These are phyloP conservation scores for Graphium colonna DNA, from an alignment of 2,888 invertebrate genomes.

Conservation along the genomic window DNA sequence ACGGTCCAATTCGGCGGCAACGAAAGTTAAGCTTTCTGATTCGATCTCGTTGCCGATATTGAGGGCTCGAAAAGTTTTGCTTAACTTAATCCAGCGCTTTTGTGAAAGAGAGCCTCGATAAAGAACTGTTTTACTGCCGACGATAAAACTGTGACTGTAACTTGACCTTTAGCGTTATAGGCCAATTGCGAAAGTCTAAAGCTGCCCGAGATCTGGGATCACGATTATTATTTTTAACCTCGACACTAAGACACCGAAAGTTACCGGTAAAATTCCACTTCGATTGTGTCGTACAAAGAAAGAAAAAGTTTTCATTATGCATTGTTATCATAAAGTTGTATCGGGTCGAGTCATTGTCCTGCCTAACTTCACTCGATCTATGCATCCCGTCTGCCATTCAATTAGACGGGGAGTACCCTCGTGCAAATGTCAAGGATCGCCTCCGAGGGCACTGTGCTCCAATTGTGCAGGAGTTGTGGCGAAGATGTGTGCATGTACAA, in stretches of 20 bases:
- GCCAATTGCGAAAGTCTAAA: constrained; percentile 41
- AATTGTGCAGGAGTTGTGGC: constrained; percentile 17
- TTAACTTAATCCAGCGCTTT: constrained; percentile 33
- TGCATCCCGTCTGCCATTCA: not conserved
- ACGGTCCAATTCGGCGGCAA: constrained; percentile 37
- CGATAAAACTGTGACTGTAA: constrained; percentile 55
- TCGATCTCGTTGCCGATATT: constrained; percentile 40
- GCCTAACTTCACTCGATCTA: not conserved
- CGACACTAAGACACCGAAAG: constrained; percentile 26
- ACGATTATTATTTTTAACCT: constrained; percentile 13
- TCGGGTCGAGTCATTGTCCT: too few relatives aligned
- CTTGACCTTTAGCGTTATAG: constrained; percentile 58
- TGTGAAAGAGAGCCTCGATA: constrained; percentile 45
- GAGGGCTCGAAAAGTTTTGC: constrained; percentile 39
- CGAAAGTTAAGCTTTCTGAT: constrained; percentile 46
- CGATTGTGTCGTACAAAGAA: constrained; percentile 6
- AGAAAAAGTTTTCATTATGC: constrained; percentile 41
- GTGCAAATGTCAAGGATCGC: constrained; percentile 15
- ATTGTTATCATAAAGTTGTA: too few relatives aligned
- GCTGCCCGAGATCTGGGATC: constrained; percentile 43
- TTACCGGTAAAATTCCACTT: too few relatives aligned
- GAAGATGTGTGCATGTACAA: constrained; percentile 29
- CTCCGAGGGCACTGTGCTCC: constrained; percentile 6
- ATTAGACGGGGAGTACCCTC: constrained; percentile 1
- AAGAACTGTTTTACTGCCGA: constrained; percentile 52